Evolutionary conservation across 2,797 vertebrate genomes (phyloP).

Genomic region (Diplodus puntazzo): DNA sequence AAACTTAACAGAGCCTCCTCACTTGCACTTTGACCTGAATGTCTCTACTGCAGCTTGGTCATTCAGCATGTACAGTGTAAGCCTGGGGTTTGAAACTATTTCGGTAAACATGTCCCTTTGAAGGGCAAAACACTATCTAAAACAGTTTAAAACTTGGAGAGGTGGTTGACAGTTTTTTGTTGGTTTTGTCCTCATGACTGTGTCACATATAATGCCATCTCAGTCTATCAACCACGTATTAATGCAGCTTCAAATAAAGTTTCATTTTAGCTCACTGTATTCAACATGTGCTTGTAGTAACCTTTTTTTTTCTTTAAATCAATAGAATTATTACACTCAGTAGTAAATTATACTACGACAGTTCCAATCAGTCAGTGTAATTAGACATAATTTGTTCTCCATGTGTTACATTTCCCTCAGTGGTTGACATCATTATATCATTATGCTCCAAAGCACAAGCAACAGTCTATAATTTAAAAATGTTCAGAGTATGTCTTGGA

Average conservation of each 20-base stretch:
- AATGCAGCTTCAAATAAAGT: neutral
- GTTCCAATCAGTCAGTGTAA: slow-evolving; percentile 1
- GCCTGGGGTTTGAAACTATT: neutral
- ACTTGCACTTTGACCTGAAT: slow-evolving; percentile 21
- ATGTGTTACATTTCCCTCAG: neutral
- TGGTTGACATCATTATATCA: neutral
- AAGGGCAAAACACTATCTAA: neutral
- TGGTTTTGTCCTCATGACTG: neutral
- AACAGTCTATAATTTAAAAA: neutral
- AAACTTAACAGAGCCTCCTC: neutral
- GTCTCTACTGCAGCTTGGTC: neutral
- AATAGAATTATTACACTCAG: neutral
- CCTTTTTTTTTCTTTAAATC: neutral
- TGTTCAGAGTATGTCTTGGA: neutral
- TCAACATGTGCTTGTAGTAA: neutral
- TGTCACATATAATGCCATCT: neutral
- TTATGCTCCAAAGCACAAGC: neutral
- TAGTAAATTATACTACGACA: neutral
- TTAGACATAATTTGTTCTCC: neutral
- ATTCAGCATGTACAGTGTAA: neutral
- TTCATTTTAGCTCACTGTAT: neutral
- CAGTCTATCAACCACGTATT: neutral
- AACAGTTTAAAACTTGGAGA: neutral
- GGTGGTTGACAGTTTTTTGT: neutral
- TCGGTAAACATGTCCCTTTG: neutral